phyloP scores from a whole-genome alignment of 2,113 vertebrate species.

The Hydrochoerus hydrochaeris region DNA sequence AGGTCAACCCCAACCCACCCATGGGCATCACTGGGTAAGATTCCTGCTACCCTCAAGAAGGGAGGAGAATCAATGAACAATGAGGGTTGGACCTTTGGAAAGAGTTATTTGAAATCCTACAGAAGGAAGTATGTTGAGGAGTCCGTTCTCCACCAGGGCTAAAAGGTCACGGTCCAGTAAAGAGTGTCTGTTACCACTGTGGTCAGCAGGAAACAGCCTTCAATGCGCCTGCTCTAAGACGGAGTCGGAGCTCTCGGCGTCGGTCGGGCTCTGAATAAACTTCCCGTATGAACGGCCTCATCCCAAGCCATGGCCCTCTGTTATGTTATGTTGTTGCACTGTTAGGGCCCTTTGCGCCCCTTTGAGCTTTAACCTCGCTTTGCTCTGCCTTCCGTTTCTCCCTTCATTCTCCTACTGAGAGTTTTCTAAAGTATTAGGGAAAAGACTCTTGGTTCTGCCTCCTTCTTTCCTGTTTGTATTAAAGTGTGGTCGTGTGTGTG shows the following conservation, averaged over 20 bases:
- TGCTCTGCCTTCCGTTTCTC: not conserved
- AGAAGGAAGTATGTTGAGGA: not conserved
- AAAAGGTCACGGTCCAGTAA: not conserved
- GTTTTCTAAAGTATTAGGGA: not conserved
- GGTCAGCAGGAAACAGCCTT: not conserved
- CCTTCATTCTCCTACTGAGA: not conserved
- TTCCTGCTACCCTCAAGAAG: not conserved
- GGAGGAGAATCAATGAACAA: not conserved
- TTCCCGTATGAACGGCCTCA: not conserved
- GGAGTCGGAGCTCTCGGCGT: not conserved
- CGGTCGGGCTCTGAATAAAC: not conserved
- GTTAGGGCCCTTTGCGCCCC: not conserved
- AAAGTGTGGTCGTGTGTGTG: not conserved
- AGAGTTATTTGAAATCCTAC: not conserved
- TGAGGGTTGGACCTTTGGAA: not conserved
- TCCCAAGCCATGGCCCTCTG: too few relatives aligned
- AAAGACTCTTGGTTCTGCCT: not conserved
- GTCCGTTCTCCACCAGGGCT: not conserved
- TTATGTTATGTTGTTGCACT: too few relatives aligned
- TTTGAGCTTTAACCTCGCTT: not conserved
- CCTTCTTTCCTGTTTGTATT: not conserved
- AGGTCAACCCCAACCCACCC: not conserved
- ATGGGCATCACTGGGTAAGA: not conserved
- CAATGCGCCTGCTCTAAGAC: not conserved
- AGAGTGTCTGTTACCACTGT: not conserved